These are phyloP conservation scores for Symphodus melops DNA, from an alignment of 2,113 vertebrate genomes.

Conservation along the genomic window DNA sequence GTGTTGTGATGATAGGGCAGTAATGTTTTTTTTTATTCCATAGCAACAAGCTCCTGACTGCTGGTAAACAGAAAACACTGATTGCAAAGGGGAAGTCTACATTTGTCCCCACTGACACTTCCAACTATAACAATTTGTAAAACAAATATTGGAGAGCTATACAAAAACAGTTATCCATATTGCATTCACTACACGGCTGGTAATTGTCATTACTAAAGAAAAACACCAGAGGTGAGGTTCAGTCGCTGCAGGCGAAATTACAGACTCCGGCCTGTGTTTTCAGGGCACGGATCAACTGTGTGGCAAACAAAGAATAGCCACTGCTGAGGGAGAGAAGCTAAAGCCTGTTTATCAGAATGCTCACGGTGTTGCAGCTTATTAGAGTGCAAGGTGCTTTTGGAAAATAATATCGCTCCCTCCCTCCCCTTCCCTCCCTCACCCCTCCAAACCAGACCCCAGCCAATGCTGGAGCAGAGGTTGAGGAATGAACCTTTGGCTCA, in stretches of 20 bases:
- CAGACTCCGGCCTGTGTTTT: conserved; percentile 44
- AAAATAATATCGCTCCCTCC: conserved; percentile 58
- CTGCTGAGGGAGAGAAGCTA: conserved; percentile 59
- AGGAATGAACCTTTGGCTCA: conserved; percentile 60
- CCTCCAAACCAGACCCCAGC: conserved; percentile 27
- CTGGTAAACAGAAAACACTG: conserved; percentile 32
- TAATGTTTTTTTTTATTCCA: conserved; percentile 1
- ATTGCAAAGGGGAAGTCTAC: conserved; percentile 35
- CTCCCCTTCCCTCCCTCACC: not conserved
- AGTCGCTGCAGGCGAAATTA: conserved; percentile 50
- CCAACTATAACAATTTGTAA: conserved; percentile 24
- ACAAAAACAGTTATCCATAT: conserved; percentile 49
- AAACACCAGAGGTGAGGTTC: conserved; percentile 42
- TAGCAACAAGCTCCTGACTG: not conserved
- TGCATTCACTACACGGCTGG: conserved; percentile 59
- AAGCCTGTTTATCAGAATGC: conserved; percentile 75
- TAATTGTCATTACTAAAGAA: conserved; percentile 61
- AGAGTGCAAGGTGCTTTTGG: conserved; percentile 72
- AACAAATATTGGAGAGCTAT: conserved; percentile 48
- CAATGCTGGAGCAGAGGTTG: conserved; percentile 49
- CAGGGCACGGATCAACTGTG: conserved; percentile 44
- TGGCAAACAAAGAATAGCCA: conserved; percentile 43
- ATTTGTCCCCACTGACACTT: conserved; percentile 37
- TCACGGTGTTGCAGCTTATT: conserved; percentile 76
- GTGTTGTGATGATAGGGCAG: conserved; percentile 19